Base-by-base conservation (phyloP, 2,113 vertebrate species). In the Tamias sibiricus region DNA sequence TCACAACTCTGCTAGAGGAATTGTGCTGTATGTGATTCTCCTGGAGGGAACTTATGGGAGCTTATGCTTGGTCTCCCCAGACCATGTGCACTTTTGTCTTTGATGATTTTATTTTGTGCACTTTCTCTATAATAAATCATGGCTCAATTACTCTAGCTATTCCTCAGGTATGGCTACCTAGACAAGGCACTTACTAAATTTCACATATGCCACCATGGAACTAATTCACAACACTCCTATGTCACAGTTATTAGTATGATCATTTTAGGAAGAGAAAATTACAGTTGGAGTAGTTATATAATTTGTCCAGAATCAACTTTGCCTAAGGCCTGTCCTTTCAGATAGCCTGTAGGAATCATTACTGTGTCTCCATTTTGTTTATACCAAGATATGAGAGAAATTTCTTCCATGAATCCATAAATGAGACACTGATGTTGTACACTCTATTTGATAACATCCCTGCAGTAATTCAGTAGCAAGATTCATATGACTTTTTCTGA, bases 211-310 rank as follows among this genome's bases (percentile, higher is more conserved):
- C 17, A 40, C 0, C 4, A 1, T 81, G 24, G 84, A 32, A 66
- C 4, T 89, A 40, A 89, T 35, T 85, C 62, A 37, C 20, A 57
- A 69, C 4, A 88, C 80, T 72, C 8, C 32, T 62, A 2, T 94
- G 24, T 66, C 57, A 64, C 9, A 54, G 19, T 64, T 68, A 57
- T 40, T 71, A 69, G 3, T 32, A 54, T 17, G 22, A 8, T 91
- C 72, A 81, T 72, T 64, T 85, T 24, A 64, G 62, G 3, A 88
- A 91, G 44, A 95, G 79, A 86, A 91, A 94, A 90, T 80, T 47
- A 32, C 37, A 8, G 37, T 40, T 72, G 32, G 17, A 54, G 37
- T 37, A 26, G 30, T 68, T 90, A 69, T 3, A 13, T 54, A 71
- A 49, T 9, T 84, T 89, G 17, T 30, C 11, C n/a, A 80, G 54